Percentiles rank a stretch among this genome's conserved stretches.
phyloP scores from a whole-genome alignment of 2,113 vertebrate genomes.

The Bufo bufo region DNA sequence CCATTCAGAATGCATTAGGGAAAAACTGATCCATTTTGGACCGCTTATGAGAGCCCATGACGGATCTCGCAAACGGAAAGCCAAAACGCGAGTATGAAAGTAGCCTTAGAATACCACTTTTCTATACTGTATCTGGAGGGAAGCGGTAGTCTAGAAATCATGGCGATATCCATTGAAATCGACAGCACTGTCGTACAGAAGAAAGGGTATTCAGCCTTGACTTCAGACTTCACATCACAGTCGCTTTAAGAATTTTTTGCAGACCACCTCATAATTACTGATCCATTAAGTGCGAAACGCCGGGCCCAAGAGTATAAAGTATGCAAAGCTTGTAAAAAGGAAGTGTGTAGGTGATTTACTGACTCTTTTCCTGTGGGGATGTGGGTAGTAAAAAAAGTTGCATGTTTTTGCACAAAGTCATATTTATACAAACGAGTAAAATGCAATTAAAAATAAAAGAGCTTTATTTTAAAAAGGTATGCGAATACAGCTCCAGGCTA shows the following conservation, averaged over 20 bases:
- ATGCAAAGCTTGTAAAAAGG: slow-evolving; percentile 8
- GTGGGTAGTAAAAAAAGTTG: too few species aligned
- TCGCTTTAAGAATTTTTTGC: neutral
- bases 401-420: neutral
- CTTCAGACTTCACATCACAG: neutral
- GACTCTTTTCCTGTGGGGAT: neutral
- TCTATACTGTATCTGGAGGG: neutral
- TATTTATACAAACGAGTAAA: neutral
- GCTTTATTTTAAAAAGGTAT: too few species aligned
- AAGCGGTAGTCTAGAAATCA: neutral
- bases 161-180: neutral
- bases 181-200: neutral
- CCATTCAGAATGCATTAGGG: too few species aligned
- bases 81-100: too few species aligned
- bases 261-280: neutral
- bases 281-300: neutral
- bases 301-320: neutral
- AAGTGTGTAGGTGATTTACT: neutral
- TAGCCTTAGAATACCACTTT: neutral
- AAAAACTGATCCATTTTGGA: too few species aligned
- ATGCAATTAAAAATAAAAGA: neutral
- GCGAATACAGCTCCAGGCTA: too few species aligned
- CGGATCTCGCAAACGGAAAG: too few species aligned
- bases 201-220: neutral
- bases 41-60: too few species aligned